Evolutionary conservation across 2,888 invertebrate species (phyloP).

Genomic region (Hipparchia sbordonii): DNA sequence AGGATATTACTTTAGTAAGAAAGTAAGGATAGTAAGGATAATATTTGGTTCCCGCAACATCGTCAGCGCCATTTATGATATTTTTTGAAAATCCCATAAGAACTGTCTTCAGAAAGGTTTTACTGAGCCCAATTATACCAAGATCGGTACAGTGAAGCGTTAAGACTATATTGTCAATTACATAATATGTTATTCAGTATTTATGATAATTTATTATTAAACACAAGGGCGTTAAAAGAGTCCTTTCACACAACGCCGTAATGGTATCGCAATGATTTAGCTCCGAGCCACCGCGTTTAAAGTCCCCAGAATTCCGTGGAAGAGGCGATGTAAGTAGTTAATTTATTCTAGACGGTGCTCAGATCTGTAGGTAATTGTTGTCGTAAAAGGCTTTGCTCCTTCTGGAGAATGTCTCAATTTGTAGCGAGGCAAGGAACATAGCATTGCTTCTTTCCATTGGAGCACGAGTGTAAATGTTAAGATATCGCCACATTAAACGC

Average conservation of each 20-base stretch:
- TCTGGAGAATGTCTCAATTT: constrained; percentile 29
- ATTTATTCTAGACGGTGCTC: constrained; percentile 27
- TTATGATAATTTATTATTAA: neutral
- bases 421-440: constrained; percentile 27
- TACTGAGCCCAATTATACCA: no score
- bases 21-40: no score
- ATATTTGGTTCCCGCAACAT: no score
- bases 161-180: no score
- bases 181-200: no score
- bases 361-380: constrained; percentile 22
- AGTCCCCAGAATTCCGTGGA: constrained; percentile 18
- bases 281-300: neutral
- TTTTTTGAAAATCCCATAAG: no score
- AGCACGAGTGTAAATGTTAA: constrained; percentile 56
- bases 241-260: neutral
- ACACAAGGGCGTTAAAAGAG: neutral
- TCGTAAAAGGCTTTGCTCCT: constrained; percentile 12
- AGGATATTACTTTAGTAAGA: no score
- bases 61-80: no score
- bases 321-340: constrained; percentile 20
- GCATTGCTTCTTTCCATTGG: constrained; percentile 38
- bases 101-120: no score
- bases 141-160: no score
- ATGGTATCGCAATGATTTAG: neutral
- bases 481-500: neutral